Evolutionary conservation across 2,113 vertebrate genomes (phyloP).

Genomic region (Chelonoidis abingdonii): DNA sequence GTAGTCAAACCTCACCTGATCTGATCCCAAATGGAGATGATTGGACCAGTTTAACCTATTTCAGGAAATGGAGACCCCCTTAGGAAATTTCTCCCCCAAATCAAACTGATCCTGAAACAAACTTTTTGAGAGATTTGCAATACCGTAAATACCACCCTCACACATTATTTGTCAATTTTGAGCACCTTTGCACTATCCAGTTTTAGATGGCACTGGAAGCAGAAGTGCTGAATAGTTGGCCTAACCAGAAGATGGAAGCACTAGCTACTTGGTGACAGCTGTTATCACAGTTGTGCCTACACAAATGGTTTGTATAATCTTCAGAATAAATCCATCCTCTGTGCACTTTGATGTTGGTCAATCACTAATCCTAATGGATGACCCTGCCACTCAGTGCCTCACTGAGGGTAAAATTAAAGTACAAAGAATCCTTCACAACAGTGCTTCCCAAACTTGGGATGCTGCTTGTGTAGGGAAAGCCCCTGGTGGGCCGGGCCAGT

Average conservation of each 20-base stretch:
- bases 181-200: neutral
- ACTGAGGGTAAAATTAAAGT: conserved; percentile 24
- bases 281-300: neutral
- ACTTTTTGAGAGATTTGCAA: neutral
- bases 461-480: too few relatives aligned
- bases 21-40: conserved; percentile 21
- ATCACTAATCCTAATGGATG: conserved; percentile 13
- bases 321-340: conserved; percentile 34
- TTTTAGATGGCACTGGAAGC: neutral
- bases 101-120: neutral
- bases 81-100: conserved; percentile 8
- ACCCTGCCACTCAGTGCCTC: neutral
- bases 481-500: too few relatives aligned
- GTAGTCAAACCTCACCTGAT: conserved; percentile 24
- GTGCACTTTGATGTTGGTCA: neutral
- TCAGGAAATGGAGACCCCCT: conserved; percentile 48
- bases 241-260: neutral
- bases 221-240: neutral
- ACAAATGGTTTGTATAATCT: neutral
- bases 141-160: neutral
- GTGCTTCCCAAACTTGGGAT: too few relatives aligned
- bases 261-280: neutral
- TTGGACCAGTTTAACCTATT: conserved; percentile 51
- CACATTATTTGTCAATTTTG: neutral
- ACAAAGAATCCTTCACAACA: neutral